phyloP scores from a whole-genome alignment of 2,113 vertebrate genomes.

The Phalacrocorax pelagicus region DNA sequence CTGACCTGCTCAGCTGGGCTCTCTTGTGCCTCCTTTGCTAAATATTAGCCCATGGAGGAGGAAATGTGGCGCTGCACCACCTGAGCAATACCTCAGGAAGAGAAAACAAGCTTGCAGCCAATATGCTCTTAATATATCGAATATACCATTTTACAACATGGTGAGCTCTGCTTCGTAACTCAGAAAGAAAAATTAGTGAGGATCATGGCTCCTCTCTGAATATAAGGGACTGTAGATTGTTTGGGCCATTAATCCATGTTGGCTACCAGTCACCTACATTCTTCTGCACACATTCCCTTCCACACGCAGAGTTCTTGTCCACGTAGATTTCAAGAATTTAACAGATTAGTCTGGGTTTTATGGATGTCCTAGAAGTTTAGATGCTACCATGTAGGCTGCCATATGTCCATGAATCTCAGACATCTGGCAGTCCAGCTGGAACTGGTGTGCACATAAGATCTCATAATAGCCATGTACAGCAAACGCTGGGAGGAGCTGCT shows the following conservation, averaged over 20 bases:
- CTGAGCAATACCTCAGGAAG: not conserved
- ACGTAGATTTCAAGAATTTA: not conserved
- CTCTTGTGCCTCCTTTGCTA: not conserved
- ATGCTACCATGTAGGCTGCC: not conserved
- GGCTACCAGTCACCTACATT: not conserved
- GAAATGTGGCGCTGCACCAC: not conserved
- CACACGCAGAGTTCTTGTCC: not conserved
- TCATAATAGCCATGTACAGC: rapidly evolving
- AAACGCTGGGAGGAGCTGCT: not conserved
- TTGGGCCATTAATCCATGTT: not conserved
- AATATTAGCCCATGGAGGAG: not conserved
- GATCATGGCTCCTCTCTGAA: not conserved
- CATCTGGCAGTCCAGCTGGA: conserved; percentile 56
- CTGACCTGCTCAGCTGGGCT: not conserved
- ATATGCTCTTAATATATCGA: not conserved
- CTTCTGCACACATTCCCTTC: not conserved
- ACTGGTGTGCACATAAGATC: not conserved
- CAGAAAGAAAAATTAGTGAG: not conserved
- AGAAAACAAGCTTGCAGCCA: not conserved
- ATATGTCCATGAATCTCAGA: conserved; percentile 30
- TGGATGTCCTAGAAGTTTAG: conserved; percentile 3
- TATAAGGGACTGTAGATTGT: not conserved
- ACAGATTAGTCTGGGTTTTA: conserved; percentile 19
- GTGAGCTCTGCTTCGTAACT: not conserved
- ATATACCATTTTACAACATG: not conserved